phyloP scores from a whole-genome alignment of 2,113 vertebrate genomes.

The Xiphophorus hellerii region DNA sequence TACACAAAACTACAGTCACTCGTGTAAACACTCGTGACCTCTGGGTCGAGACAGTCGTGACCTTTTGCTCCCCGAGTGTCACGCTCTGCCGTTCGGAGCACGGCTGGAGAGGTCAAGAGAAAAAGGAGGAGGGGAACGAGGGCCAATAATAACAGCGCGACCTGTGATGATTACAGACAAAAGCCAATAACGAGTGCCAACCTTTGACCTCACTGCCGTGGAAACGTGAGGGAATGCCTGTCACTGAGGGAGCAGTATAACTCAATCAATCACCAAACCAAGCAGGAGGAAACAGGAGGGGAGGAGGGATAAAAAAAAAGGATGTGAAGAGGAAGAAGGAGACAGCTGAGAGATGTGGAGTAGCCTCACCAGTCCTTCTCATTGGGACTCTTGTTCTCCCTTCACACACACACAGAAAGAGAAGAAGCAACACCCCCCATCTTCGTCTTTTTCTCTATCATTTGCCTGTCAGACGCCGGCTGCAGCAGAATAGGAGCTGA shows the following conservation, averaged over 20 bases:
- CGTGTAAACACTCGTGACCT: constrained; percentile 65
- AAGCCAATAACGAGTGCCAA: constrained; percentile 74
- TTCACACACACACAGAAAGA: constrained; percentile 40
- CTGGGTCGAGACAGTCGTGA: constrained; percentile 49
- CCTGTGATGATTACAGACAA: constrained; percentile 76
- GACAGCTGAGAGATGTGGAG: constrained; percentile 30
- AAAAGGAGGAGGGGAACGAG: constrained; percentile 37
- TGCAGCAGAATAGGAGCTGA: constrained; percentile 69
- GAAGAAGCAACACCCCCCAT: neutral
- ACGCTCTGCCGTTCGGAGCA: constrained; percentile 48
- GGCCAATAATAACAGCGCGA: constrained; percentile 62
- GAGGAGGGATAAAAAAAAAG: neutral
- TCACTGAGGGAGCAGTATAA: constrained; percentile 68
- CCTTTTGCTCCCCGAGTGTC: constrained; percentile 55
- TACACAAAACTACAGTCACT: constrained; percentile 21
- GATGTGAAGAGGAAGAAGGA: constrained; percentile 6
- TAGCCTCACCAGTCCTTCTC: constrained; percentile 19
- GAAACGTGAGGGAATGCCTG: constrained; percentile 73
- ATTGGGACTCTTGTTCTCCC: constrained; percentile 35
- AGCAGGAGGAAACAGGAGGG: neutral
- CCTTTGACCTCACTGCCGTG: constrained; percentile 73
- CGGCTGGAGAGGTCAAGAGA: constrained; percentile 56
- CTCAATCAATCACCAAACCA: constrained; percentile 59
- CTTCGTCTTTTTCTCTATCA: constrained; percentile 57
- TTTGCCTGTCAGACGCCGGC: constrained; percentile 67